These are phyloP conservation scores for Drosophila melanosoma DNA, from an alignment of 2,888 invertebrate genomes.

Conservation along the genomic window DNA sequence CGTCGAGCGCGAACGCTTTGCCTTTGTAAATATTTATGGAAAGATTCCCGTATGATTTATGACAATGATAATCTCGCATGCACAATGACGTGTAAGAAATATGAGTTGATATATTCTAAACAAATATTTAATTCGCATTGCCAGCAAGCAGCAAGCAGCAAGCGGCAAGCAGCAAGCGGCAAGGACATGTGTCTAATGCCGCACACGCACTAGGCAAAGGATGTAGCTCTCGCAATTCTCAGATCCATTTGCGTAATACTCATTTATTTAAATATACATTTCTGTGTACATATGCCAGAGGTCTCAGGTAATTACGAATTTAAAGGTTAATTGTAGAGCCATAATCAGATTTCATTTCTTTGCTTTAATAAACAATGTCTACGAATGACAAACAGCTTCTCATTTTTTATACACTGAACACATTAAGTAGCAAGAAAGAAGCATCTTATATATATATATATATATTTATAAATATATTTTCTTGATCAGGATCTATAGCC, in stretches of 20 bases:
- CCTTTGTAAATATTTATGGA: constrained; percentile 78
- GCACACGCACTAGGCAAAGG: constrained; percentile 14
- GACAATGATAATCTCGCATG: constrained; percentile 76
- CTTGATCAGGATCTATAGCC: too few relatives aligned
- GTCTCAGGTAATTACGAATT: constrained; percentile 41
- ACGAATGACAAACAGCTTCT: constrained; percentile 9
- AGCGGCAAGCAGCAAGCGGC: constrained; percentile 3
- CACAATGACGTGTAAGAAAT: constrained; percentile 78
- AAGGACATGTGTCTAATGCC: constrained; percentile 31
- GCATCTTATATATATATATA: too few relatives aligned
- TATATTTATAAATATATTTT: too few relatives aligned
- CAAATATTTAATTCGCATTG: constrained; percentile 72
- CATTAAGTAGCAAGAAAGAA: too few relatives aligned
- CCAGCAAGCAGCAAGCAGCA: constrained; percentile 17
- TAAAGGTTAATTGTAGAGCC: constrained; percentile 25
- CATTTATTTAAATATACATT: constrained; percentile 3
- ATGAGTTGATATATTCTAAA: constrained; percentile 73
- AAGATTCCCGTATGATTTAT: constrained; percentile 77
- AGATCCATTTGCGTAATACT: not conserved
- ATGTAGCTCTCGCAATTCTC: not conserved
- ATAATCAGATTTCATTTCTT: constrained; percentile 1
- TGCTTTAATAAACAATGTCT: constrained; percentile 10
- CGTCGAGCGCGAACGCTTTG: constrained; percentile 42
- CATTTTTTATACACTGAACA: not conserved
- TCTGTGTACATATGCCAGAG: constrained; percentile 4